Evolutionary conservation across 2,797 vertebrate species (phyloP).

Genomic region (Silurus aristotelis): DNA sequence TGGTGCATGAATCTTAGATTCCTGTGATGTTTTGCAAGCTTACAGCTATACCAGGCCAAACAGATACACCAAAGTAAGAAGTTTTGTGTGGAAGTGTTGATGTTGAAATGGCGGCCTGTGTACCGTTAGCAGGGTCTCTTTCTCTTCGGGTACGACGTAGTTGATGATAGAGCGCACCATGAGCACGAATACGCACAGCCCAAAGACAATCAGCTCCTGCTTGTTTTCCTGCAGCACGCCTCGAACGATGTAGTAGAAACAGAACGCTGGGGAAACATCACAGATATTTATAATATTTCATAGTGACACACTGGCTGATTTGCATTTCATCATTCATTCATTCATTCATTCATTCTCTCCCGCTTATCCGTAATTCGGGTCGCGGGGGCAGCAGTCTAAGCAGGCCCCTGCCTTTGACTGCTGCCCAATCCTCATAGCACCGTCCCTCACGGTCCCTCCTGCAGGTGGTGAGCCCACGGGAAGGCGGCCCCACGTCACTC

Average conservation of each 20-base stretch:
- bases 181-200: constrained; percentile 74
- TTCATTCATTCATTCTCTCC: no score
- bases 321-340: no score
- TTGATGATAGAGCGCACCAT: constrained; percentile 81
- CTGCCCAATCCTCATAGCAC: no score
- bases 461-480: no score
- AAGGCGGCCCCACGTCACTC: no score
- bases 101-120: background rate
- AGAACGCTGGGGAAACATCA: constrained; percentile 75
- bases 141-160: constrained; percentile 69
- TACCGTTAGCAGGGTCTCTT: constrained; percentile 76
- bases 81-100: background rate
- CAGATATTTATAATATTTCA: background rate
- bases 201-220: constrained; percentile 81
- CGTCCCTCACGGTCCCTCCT: no score
- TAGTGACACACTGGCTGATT: background rate
- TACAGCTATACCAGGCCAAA: background rate
- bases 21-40: background rate
- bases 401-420: no score
- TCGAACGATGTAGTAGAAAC: constrained; percentile 81
- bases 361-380: no score
- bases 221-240: constrained; percentile 85
- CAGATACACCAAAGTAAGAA: background rate
- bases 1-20: background rate
- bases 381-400: no score